A percentile compares a stretch with the other conserved stretches of the same genome.
These are phyloP conservation scores for Drosophila siamana DNA, from an alignment of 2,888 invertebrate species.

Conservation along the genomic window DNA sequence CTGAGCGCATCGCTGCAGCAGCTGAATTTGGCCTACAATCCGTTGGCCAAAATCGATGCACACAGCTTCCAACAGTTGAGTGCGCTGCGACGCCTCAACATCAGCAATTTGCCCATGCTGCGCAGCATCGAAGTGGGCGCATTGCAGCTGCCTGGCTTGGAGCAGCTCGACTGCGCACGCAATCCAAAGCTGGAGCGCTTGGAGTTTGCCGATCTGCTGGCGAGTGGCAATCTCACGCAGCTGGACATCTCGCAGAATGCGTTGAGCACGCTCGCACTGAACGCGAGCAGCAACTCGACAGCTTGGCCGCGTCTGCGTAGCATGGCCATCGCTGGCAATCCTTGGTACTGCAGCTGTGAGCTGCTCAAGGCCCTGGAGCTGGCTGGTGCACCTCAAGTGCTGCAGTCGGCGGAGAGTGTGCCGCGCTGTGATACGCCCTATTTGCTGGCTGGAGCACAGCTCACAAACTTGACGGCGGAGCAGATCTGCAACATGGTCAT, in stretches of 20 bases:
- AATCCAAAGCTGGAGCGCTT: slow-evolving; percentile 87
- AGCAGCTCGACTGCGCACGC: slow-evolving; percentile 60
- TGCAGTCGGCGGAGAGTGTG: slow-evolving; percentile 45
- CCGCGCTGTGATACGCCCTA: slow-evolving; percentile 83
- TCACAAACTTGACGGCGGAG: slow-evolving; percentile 79
- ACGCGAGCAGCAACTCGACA: slow-evolving; percentile 38
- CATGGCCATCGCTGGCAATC: slow-evolving; percentile 88
- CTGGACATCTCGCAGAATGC: slow-evolving; percentile 88
- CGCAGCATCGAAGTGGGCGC: slow-evolving; percentile 86
- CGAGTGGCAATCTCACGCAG: slow-evolving; percentile 84
- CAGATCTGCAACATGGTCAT: slow-evolving; percentile 79
- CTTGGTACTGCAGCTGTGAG: slow-evolving; percentile 88
- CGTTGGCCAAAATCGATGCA: slow-evolving; percentile 87
- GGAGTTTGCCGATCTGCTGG: slow-evolving; percentile 86
- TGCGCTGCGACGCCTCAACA: slow-evolving; percentile 87
- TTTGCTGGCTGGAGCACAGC: slow-evolving; percentile 76
- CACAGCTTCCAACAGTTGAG: slow-evolving; percentile 87
- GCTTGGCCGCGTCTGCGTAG: slow-evolving; percentile 86
- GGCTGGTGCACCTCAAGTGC: slow-evolving; percentile 63
- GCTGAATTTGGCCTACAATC: slow-evolving; percentile 88
- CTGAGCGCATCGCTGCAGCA: slow-evolving; percentile 87
- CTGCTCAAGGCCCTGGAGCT: slow-evolving; percentile 82
- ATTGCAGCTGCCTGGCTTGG: slow-evolving; percentile 84
- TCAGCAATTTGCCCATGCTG: slow-evolving; percentile 87
- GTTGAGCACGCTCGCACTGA: slow-evolving; percentile 85